Evolutionary conservation across 1,140 invertebrate genomes (phyloP), one percentile per base, ranked within the genome.

Genomic region (Rhagoletis pomonella): DNA sequence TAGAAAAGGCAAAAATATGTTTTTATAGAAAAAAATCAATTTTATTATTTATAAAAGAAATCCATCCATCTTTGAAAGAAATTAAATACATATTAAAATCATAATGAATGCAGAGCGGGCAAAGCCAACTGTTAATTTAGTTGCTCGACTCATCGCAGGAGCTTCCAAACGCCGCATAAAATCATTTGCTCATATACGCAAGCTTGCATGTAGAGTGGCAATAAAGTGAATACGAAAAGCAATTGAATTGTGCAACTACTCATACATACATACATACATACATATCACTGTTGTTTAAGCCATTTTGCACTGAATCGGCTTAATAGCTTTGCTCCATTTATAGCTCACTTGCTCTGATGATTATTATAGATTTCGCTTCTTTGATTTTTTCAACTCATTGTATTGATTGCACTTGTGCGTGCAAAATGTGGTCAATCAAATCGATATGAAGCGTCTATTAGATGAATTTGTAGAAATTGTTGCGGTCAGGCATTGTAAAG

Each of bases 361-460:
- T 55, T 67, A 4, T 67, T 81, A 81, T 81, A 55, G 47, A 81
- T 55, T 81, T 81, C 9, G 44, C 29, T 81, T 81, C 47, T 42
- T n/a, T 73, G 44, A 0, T 67, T 67, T 19, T 67, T 67, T n/a
- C 47, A 9, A 81, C 55, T 55, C 17, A 9, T 81, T 50, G 17
- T n/a, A n/a, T 19, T 81, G 73, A 55, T 81, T 17, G 7, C 10
- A 47, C 47, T 81, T 81, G 17, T 55, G 73, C 47, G 89, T 91
- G 90, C 90, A 90, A 92, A 92, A 90, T 91, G 90, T 90, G 92
- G 91, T 92, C 91, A 91, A 92, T 92, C 91, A 92, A 92, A 92
- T 91, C 89, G 91, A 92, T 91, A 92, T 92, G 92, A 92, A 89
- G 91, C 91, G 91, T 91, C 90, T 91, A 92, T 92, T 92, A 92